Conservation (phyloP, 2,113 vertebrate species). For the Vanacampus margaritifer region DNA sequence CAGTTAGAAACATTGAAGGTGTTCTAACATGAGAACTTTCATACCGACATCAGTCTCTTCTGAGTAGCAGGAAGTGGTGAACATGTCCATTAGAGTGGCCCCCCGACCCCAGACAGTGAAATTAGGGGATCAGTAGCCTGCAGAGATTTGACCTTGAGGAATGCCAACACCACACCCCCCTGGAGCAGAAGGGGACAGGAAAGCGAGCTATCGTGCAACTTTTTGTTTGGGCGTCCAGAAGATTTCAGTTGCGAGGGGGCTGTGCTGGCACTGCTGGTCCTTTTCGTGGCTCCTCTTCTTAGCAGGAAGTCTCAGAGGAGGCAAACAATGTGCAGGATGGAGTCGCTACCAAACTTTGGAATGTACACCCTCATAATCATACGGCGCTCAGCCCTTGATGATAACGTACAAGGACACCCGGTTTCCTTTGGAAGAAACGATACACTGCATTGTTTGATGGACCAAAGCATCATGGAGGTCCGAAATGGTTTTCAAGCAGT, state of each 20-base stretch:
- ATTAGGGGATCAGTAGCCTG: conserved; percentile 53
- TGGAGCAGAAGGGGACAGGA: conserved; percentile 66
- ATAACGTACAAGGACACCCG: conserved; percentile 51
- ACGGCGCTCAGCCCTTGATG: conserved; percentile 59
- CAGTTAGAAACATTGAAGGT: conserved; percentile 33
- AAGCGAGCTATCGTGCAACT: conserved; percentile 72
- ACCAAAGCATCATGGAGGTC: not conserved
- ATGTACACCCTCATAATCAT: conserved; percentile 53
- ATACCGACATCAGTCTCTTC: conserved; percentile 25
- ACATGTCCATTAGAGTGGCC: conserved; percentile 51
- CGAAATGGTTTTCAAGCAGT: not conserved
- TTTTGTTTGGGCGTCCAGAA: conserved; percentile 68
- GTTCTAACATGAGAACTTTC: conserved; percentile 26
- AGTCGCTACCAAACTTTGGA: conserved; percentile 54
- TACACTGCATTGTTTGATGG: conserved; percentile 3
- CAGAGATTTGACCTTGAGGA: conserved; percentile 59
- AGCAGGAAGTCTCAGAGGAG: conserved; percentile 76
- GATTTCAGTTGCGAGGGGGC: conserved; percentile 64
- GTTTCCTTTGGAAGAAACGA: conserved; percentile 18
- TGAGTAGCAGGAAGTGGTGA: conserved; percentile 63
- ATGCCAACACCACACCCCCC: conserved; percentile 41
- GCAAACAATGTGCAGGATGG: conserved; percentile 72
- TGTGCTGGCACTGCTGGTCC: conserved; percentile 62
- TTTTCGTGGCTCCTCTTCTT: conserved; percentile 66
- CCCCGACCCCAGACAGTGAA: conserved; percentile 15